phyloP scores from a whole-genome alignment of 2,797 vertebrate species.

The Fringilla coelebs region DNA sequence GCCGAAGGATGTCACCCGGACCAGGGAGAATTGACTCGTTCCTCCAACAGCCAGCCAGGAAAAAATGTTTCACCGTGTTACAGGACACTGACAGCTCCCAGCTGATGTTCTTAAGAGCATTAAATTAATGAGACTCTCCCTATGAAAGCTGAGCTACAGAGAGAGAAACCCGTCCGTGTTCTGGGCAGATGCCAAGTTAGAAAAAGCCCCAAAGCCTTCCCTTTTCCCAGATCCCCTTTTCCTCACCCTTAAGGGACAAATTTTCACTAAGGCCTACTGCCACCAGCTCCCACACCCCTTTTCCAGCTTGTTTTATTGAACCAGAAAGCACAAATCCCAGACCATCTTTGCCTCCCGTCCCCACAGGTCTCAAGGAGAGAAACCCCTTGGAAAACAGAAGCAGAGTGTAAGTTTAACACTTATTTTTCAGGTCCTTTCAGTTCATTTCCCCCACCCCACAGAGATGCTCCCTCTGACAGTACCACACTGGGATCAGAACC shows the following conservation, averaged over 20 bases:
- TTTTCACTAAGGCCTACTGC: neutral
- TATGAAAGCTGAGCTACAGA: slow-evolving; percentile 27
- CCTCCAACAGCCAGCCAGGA: slow-evolving; percentile 74
- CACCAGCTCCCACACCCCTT: neutral
- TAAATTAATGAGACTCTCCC: slow-evolving; percentile 11
- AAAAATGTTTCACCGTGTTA: slow-evolving; percentile 60
- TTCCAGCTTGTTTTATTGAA: neutral
- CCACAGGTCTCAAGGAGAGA: neutral
- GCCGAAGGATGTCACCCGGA: slow-evolving; percentile 65
- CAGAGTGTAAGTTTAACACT: slow-evolving; percentile 35
- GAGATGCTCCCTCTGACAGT: slow-evolving; percentile 37
- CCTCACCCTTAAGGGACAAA: neutral
- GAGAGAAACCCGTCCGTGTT: slow-evolving; percentile 3
- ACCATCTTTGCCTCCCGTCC: neutral
- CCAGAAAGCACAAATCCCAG: slow-evolving; percentile 19
- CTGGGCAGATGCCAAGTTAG: neutral
- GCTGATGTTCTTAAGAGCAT: slow-evolving; percentile 40
- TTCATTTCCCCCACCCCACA: neutral
- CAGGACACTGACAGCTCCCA: slow-evolving; percentile 54
- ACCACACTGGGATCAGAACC: slow-evolving; percentile 49
- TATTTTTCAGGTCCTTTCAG: slow-evolving; percentile 22
- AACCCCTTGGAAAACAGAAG: slow-evolving; percentile 54
- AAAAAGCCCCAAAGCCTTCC: slow-evolving; percentile 28
- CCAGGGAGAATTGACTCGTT: slow-evolving; percentile 67
- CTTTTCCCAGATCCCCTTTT: neutral